Percentiles rank a stretch among this genome's conserved stretches.
Conservation (phyloP, 2,888 invertebrate genomes). For the Pristionchus exspectatus region DNA sequence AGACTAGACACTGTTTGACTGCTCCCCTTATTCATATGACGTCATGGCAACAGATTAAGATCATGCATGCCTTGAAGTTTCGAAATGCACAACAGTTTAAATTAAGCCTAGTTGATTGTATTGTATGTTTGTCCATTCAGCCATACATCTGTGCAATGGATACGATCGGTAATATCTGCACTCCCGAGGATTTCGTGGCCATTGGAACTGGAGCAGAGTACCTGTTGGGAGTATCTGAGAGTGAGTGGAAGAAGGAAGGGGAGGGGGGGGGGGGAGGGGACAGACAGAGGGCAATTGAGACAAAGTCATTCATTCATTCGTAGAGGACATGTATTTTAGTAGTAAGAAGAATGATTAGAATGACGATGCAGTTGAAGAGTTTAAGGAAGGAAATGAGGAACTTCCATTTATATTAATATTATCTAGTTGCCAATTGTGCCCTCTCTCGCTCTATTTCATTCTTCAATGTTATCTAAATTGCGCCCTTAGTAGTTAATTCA, state of each 20-base stretch:
- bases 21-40: not conserved
- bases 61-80: not conserved
- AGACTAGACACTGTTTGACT: not conserved
- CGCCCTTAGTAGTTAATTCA: slow-evolving; percentile 31
- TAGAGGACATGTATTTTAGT: not conserved
- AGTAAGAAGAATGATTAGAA: not conserved
- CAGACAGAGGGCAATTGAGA: slow-evolving; percentile 80
- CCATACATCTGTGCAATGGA: slow-evolving; percentile 88
- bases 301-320: not conserved
- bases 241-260: slow-evolving; percentile 80
- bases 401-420: not conserved
- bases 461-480: not conserved
- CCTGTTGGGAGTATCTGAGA: slow-evolving; percentile 91
- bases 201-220: slow-evolving; percentile 90
- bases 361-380: not conserved
- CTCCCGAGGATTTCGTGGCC: slow-evolving; percentile 94
- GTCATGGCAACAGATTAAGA: not conserved
- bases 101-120: not conserved
- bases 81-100: not conserved
- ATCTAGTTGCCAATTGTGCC: not conserved
- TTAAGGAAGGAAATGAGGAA: not conserved
- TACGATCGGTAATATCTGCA: slow-evolving; percentile 86
- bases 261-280: not conserved
- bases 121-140: slow-evolving; percentile 12
- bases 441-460: not conserved